Conservation (phyloP, 2,113 vertebrate genomes). For the Cnemophilus loriae region DNA sequence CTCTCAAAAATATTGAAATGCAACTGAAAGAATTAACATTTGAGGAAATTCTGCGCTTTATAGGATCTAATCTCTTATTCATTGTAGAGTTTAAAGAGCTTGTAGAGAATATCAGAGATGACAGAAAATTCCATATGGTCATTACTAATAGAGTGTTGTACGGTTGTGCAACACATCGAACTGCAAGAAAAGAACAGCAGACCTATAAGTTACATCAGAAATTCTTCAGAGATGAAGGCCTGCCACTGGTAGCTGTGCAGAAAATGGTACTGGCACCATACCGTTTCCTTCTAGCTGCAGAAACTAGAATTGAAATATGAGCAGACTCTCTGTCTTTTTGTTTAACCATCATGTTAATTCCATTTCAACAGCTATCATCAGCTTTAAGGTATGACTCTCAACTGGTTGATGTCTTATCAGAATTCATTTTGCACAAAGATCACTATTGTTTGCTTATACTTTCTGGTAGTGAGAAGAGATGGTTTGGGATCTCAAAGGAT, state of each 20-base stretch:
- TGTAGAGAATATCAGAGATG: background rate
- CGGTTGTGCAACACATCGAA: background rate
- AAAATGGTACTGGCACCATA: background rate
- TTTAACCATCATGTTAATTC: background rate
- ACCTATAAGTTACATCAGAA: background rate
- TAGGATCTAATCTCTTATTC: background rate
- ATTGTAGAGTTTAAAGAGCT: background rate
- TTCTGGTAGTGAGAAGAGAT: background rate
- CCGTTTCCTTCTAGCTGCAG: background rate
- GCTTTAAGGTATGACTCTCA: background rate
- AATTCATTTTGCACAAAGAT: background rate
- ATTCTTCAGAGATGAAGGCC: background rate
- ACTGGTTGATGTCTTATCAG: background rate
- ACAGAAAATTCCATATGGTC: background rate
- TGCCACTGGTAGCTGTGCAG: background rate
- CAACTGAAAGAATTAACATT: background rate
- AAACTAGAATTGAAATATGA: background rate
- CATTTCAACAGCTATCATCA: background rate
- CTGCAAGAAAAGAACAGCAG: background rate
- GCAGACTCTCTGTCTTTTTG: background rate
- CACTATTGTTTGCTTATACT: background rate
- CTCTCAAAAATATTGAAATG: background rate
- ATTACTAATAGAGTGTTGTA: background rate
- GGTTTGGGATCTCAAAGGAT: background rate
- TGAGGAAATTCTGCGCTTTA: background rate